Conservation (phyloP, 1,140 invertebrate genomes). For the Solen grandis region DNA sequence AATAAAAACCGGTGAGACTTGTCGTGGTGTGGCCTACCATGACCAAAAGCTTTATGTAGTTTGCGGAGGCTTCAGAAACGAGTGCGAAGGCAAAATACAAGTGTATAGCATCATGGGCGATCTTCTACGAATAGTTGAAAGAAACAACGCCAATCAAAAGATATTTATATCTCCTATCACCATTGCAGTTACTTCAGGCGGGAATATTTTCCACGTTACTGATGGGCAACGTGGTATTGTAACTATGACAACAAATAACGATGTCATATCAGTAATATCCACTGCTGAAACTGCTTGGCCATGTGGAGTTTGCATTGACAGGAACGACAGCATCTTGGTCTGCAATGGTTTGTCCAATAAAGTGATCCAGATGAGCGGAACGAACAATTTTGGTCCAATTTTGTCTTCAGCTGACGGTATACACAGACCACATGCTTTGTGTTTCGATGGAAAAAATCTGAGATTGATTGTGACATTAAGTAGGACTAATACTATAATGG, state of each 20-base stretch:
- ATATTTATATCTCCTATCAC: constrained; percentile 47
- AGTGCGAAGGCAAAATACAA: constrained; percentile 21
- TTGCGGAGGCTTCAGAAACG: constrained; percentile 44
- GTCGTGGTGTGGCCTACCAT: constrained; percentile 35
- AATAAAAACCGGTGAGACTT: constrained; percentile 32
- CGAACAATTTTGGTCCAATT: constrained; percentile 11
- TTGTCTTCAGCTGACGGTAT: constrained; percentile 1
- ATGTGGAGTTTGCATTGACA: constrained; percentile 51
- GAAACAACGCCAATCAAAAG: constrained; percentile 37
- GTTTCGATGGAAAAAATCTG: constrained; percentile 16
- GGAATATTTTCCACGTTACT: constrained; percentile 31
- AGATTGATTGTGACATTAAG: constrained; percentile 22
- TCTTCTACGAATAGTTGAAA: constrained; percentile 33
- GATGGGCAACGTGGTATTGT: constrained; percentile 35
- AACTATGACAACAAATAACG: constrained; percentile 36
- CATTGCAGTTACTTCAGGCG: constrained; percentile 8
- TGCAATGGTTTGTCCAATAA: constrained; percentile 34
- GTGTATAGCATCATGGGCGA: constrained; percentile 31
- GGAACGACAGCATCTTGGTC: constrained; percentile 27
- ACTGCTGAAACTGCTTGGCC: constrained; percentile 28
- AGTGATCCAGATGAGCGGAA: constrained; percentile 26
- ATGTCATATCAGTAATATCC: constrained; percentile 41
- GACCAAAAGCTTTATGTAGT: constrained; percentile 31
- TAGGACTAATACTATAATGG: constrained; percentile 26
- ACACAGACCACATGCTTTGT: constrained; percentile 28